Evolutionary conservation across 1,140 invertebrate species (phyloP), one percentile per base, ranked within the genome.

Genomic region (Theocolax elegans): DNA sequence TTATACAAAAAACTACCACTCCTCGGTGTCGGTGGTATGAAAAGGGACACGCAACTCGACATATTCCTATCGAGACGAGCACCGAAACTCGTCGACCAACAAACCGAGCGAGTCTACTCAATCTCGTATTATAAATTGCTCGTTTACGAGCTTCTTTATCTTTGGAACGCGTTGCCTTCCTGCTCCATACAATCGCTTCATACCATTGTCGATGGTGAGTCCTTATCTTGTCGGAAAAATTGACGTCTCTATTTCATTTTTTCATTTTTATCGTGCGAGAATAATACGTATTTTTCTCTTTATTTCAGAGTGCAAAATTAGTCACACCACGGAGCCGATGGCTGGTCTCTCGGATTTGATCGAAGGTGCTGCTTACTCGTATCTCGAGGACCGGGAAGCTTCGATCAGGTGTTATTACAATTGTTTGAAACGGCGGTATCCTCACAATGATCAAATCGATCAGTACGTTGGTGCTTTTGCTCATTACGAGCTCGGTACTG

Each of bases 81-180:
- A 3, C 66, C 76, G 1, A 83, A 82, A 68, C 74, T 85, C 12
- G 19, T 83, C 0, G 72, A 82, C 17, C 62, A 77, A 17, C 75
- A 76, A 10, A 77, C 74, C 25, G 75, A 72, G 17, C 76, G 79
- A 38, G 71, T 74, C 60, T 84, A 85, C 51, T 69, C 73, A 1
- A 29, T 66, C 40, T 42, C 86, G 38, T 88, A 87, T 75, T 91
- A 89, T 79, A 87, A 87, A 68, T 79, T 93, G 38, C 83, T 92
- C 13, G 85, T 89, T 31, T 89, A 91, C 76, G 92, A 93, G 79
- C 83, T 92, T 73, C 81, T 93, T 4, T 93, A 92, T 72, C 81
- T 93, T 25, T 93, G 92, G 92, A 92, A 92, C 77, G 88, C 90
- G 3, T 81, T 93, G 72, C 88, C 91, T 2, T 90, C 89, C 21